Percentiles rank a stretch among this genome's conserved stretches.
phyloP scores from a whole-genome alignment of 2,797 vertebrate genomes.

The Halcyon chelicuti region DNA sequence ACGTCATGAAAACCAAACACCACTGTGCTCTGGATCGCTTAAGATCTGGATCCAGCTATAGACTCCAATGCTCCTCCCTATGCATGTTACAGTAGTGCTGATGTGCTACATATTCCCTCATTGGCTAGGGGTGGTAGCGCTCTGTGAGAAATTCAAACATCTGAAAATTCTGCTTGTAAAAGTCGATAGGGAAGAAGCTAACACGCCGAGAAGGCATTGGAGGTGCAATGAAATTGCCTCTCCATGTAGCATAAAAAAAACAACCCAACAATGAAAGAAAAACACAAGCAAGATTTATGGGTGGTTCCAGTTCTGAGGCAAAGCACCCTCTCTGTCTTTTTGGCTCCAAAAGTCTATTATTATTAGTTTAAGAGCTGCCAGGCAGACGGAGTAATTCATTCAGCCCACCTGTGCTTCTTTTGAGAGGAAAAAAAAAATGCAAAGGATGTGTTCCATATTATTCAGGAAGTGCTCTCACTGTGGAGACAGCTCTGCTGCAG shows the following conservation, averaged over 20 bases:
- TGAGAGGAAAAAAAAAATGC: not conserved
- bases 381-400: not conserved
- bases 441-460: constrained; percentile 40
- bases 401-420: not conserved
- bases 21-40: fast-evolving
- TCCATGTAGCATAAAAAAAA: not conserved
- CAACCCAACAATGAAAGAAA: not conserved
- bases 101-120: not conserved
- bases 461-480: not conserved
- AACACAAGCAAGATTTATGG: not conserved
- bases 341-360: not conserved
- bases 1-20: not conserved
- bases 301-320: not conserved
- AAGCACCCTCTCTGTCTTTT: not conserved
- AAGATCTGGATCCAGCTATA: not conserved
- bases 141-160: not conserved
- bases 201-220: not conserved
- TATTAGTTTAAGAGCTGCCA: constrained; percentile 34
- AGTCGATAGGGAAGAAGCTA: not conserved
- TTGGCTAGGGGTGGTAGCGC: not conserved
- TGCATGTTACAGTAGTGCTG: not conserved
- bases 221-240: not conserved
- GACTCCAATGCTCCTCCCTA: not conserved
- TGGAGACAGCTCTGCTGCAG: not conserved
- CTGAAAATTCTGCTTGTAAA: not conserved